Conservation (phyloP, 2,888 invertebrate species). For the Lymantria monacha region DNA sequence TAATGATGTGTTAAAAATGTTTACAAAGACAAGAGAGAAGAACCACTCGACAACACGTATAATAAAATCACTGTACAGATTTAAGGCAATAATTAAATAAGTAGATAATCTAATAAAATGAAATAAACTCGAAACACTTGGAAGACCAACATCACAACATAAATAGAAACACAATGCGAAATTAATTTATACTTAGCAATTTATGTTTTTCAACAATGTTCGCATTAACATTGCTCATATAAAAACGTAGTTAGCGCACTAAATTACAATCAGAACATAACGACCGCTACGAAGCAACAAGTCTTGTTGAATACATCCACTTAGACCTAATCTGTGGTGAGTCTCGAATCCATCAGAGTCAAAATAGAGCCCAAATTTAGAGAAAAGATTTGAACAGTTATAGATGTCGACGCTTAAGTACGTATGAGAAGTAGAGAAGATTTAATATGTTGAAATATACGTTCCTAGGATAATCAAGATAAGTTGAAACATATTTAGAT, state of each 20-base stretch:
- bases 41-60: conserved; percentile 40
- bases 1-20: conserved; percentile 30
- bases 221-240: conserved; percentile 52
- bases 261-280: conserved; percentile 3
- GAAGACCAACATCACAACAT: conserved; percentile 82
- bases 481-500: too few relatives aligned
- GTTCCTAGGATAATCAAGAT: too few relatives aligned
- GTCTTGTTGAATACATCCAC: not conserved
- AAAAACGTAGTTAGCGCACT: conserved; percentile 3
- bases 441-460: too few relatives aligned
- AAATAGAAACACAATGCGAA: conserved; percentile 70
- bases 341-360: not conserved
- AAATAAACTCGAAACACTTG: conserved; percentile 63
- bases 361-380: too few relatives aligned
- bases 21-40: conserved; percentile 28
- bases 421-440: too few relatives aligned
- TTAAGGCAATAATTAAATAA: conserved; percentile 56
- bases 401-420: too few relatives aligned
- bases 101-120: conserved; percentile 63
- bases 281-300: not conserved
- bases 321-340: conserved; percentile 13
- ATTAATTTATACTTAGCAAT: conserved; percentile 49
- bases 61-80: conserved; percentile 58
- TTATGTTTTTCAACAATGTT: conserved; percentile 44
- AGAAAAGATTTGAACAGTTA: too few relatives aligned